A percentile compares a stretch with the other conserved stretches of the same genome.
phyloP scores from a whole-genome alignment of 92 coral and sea anemone species.

The Epizoanthus illoricatus region DNA sequence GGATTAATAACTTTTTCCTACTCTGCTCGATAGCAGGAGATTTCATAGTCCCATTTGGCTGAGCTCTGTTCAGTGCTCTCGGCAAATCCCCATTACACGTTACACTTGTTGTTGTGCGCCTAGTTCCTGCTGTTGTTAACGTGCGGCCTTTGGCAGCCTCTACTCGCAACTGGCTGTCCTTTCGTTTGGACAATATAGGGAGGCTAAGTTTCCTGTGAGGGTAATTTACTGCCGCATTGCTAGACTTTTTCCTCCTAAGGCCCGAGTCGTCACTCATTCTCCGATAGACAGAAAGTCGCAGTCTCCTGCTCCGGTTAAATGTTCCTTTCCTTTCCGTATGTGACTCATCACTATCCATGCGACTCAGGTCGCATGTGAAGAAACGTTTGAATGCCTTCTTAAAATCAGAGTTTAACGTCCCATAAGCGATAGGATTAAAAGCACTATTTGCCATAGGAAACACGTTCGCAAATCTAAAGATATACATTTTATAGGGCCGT shows the following conservation, averaged over 20 bases:
- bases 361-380: slow-evolving; percentile 71
- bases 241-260: neutral
- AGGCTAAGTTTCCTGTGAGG: neutral
- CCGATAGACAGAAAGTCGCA: slow-evolving; percentile 68
- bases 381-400: slow-evolving; percentile 83
- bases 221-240: neutral
- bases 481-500: slow-evolving; percentile 74
- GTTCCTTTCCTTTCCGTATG: neutral
- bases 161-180: neutral
- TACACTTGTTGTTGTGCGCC: neutral
- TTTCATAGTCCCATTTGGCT: neutral
- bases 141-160: neutral
- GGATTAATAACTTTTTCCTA: neutral
- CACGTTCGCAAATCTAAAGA: slow-evolving; percentile 88
- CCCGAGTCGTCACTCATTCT: slow-evolving; percentile 18
- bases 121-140: neutral
- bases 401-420: slow-evolving; percentile 90
- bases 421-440: slow-evolving; percentile 91
- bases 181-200: neutral
- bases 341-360: slow-evolving; percentile 42
- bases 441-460: slow-evolving; percentile 99
- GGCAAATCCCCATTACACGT: neutral
- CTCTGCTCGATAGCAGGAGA: neutral
- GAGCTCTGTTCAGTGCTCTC: neutral
- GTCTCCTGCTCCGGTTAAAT: slow-evolving; percentile 41